Percentiles rank a stretch among this genome's conserved stretches.
Evolutionary conservation across 2,888 invertebrate species (phyloP).

Genomic region (Nomada fucata): DNA sequence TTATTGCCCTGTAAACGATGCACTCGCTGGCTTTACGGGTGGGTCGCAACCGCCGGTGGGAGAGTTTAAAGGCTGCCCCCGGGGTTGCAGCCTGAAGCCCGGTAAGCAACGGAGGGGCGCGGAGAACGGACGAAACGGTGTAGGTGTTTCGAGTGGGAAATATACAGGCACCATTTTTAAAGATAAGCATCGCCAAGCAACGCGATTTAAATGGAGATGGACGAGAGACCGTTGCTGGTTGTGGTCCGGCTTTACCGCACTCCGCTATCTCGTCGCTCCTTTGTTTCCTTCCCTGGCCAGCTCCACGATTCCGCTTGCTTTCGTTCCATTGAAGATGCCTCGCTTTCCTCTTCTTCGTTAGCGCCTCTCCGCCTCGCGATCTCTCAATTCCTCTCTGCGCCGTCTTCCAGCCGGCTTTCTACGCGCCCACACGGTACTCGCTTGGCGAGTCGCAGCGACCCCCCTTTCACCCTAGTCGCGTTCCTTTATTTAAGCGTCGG

Average conservation of each 20-base stretch:
- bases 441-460: conserved; percentile 30
- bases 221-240: conserved; percentile 70
- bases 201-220: conserved; percentile 78
- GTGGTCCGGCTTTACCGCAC: conserved; percentile 53
- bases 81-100: conserved; percentile 20
- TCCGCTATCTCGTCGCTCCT: conserved; percentile 2
- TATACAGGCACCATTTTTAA: conserved; percentile 77
- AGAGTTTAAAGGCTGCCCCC: conserved; percentile 59
- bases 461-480: conserved; percentile 22
- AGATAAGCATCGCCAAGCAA: conserved; percentile 76
- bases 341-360: conserved; percentile 19
- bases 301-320: not conserved
- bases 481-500: conserved; percentile 50
- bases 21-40: conserved; percentile 63
- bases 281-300: not conserved
- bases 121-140: conserved; percentile 19
- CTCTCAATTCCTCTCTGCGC: conserved; percentile 37
- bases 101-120: conserved; percentile 18
- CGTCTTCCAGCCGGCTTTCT: conserved; percentile 17
- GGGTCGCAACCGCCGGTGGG: conserved; percentile 51
- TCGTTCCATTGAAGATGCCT: not conserved
- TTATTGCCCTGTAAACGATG: conserved; percentile 77
- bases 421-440: not conserved
- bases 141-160: conserved; percentile 65
- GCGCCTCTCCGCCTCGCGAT: conserved; percentile 18